A percentile compares a stretch with the other conserved stretches of the same genome.
Evolutionary conservation across 2,888 invertebrate genomes (phyloP).

Genomic region (Ligdia adustata): DNA sequence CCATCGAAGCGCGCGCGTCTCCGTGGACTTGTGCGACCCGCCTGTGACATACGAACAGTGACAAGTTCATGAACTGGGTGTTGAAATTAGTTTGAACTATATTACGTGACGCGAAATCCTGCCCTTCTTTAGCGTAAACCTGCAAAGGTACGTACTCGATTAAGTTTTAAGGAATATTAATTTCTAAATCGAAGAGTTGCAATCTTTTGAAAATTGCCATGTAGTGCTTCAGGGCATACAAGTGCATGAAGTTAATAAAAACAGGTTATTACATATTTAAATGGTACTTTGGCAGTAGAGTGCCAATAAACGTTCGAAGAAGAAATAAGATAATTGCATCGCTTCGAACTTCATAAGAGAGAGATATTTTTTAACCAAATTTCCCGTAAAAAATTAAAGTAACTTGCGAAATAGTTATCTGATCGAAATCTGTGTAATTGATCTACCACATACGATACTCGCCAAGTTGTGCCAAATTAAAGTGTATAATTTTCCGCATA

Average conservation of each 20-base stretch:
- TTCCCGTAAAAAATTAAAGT: no score
- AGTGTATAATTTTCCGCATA: slow-evolving; percentile 3
- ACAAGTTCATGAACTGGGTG: slow-evolving; percentile 82
- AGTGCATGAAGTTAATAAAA: slow-evolving; percentile 66
- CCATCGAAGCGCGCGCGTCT: slow-evolving; percentile 65
- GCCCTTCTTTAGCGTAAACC: slow-evolving; percentile 44
- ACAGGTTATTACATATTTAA: slow-evolving; percentile 66
- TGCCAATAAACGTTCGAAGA: slow-evolving; percentile 43
- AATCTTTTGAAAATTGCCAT: slow-evolving; percentile 44
- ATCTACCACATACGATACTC: no score
- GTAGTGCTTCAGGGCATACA: slow-evolving; percentile 48
- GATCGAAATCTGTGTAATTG: no score
- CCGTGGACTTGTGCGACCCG: slow-evolving; percentile 71
- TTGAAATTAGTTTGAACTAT: slow-evolving; percentile 75
- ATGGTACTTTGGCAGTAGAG: slow-evolving; percentile 44
- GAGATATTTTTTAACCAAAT: no score
- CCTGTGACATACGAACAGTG: slow-evolving; percentile 81
- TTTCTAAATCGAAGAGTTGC: slow-evolving; percentile 16
- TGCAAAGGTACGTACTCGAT: slow-evolving; percentile 60
- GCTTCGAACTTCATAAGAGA: neutral
- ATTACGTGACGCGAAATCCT: slow-evolving; percentile 63
- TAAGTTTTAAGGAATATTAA: slow-evolving; percentile 10
- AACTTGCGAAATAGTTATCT: no score
- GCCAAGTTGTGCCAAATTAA: neutral
- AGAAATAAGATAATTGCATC: slow-evolving; percentile 44